Evolutionary conservation across 2,113 vertebrate genomes (phyloP), one percentile per base, ranked within the genome.

Genomic region (Globicephala melas): DNA sequence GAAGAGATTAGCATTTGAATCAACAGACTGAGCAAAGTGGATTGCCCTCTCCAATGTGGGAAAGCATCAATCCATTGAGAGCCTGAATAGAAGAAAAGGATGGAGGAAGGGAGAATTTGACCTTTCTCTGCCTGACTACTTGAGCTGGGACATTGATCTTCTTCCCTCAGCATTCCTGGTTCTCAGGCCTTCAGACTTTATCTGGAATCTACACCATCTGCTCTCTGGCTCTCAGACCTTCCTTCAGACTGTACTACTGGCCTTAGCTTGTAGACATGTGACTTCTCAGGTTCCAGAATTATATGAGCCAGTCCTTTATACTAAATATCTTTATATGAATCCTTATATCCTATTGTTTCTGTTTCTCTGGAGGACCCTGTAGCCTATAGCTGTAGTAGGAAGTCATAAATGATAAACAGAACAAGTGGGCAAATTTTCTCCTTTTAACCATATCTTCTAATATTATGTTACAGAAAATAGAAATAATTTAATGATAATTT

Each of bases 401-500:
- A 87, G 18, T 92, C 94, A 92, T 84, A 94, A 65, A 0, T 1
- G 71, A 62, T 26, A 96, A 97, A 85, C 10, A 92, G 1, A 79
- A 5, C 89, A 97, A 97, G 87, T 80, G 76, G 20, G 44, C 80
- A 93, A 77, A 55, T 76, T 98, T 96, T 97, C 74, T 95, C 18
- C 9, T 91, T 76, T 83, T 76, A 91, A 96, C 89, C 0, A 31
- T 89, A 96, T 93, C 84, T 93, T 92, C 90, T 90, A 96, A 92
- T 67, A 94, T 38, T 92, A 94, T 38, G 36, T 96, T 97, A 89
- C 67, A 97, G 13, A 95, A 91, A 95, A 79, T 41, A 94, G 96
- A 74, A 96, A 96, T 47, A 94, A 79, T 95, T 79, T 95, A 88
- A 60, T 89, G 79, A 94, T 97, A 81, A 73, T 89, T 95, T 96